Evolutionary conservation across 2,888 invertebrate species (phyloP), one percentile per base, ranked within the genome.

Genomic region (Cataglyphis livida): DNA sequence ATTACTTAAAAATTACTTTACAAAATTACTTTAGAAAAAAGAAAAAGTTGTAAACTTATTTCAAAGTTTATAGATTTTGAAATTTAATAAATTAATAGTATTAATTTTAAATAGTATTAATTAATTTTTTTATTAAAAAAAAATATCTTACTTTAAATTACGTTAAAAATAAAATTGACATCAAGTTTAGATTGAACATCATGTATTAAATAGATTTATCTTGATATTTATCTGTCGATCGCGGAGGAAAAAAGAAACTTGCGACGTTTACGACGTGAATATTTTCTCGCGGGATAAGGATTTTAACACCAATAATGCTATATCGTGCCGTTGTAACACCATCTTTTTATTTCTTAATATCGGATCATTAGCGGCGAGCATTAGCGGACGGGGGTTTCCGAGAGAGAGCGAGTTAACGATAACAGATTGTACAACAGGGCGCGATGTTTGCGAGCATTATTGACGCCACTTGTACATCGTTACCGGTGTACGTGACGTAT

Each of bases 391-490:
- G 51, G 51, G 51, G n/a, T 51, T 71, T 57, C 59, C 59, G 70
- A 41, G 78, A 41, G 78, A 32, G 70, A 32, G 78, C 70, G 70
- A 70, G 78, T 79, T 79, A 79, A 79, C 71, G 78, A 79, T 79
- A 79, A 79, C 78, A 79, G 78, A 79, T 79, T 79, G 78, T 71
- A 79, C 78, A 66, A 71, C 71, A 57, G 59, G 78, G 57, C 44
- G 71, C 78, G 78, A 79, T 79, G 78, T 82, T 54, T 54, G 54
- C 70, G 84, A 87, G 87, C 85, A 90, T 91, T 90, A 91, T 91
- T 89, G 88, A 87, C 89, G 89, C 90, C 89, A 89, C 90, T 91
- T 87, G 89, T 87, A 84, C 84, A 81, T 51, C 83, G 85, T 81
- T 76, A 76, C 62, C 68, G 28, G 85, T 70, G 85, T 85, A 84